Conservation (phyloP, 1,140 invertebrate species). For the Drosophila asahinai region DNA sequence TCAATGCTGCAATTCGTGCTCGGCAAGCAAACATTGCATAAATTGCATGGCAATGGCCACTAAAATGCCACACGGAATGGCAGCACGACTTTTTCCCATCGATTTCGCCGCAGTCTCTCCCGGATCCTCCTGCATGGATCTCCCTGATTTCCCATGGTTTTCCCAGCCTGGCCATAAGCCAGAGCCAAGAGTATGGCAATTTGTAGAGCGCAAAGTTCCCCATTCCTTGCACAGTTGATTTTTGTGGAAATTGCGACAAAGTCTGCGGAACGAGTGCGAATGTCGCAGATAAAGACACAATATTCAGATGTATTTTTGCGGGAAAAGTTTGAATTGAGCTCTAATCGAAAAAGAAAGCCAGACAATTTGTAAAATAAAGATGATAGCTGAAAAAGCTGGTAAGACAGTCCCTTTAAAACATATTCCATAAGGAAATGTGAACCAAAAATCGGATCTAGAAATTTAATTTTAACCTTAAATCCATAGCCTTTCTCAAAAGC, state of each 20-base stretch:
- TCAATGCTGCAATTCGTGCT: constrained; percentile 51
- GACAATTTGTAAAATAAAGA: constrained; percentile 3
- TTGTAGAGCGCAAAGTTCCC: constrained; percentile 44
- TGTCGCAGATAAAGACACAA: constrained; percentile 42
- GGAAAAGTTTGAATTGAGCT: constrained; percentile 25
- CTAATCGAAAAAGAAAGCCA: constrained; percentile 22
- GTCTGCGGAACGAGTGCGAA: constrained; percentile 27
- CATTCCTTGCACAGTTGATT: constrained; percentile 24
- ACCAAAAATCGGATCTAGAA: no score
- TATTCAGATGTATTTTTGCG: constrained; percentile 34
- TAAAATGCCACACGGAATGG: constrained; percentile 69
- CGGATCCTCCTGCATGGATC: background rate
- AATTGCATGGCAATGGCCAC: constrained; percentile 70
- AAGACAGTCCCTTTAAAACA: background rate
- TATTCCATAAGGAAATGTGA: no score
- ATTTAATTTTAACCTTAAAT: background rate
- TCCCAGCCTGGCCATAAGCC: constrained; percentile 54
- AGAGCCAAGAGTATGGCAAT: constrained; percentile 41
- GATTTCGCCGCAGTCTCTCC: constrained; percentile 10
- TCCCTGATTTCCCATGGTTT: constrained; percentile 6
- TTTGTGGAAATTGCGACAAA: constrained; percentile 33
- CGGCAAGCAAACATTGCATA: constrained; percentile 71
- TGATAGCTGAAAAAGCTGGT: background rate
- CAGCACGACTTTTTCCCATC: constrained; percentile 52
- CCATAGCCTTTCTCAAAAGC: background rate